Conservation (phyloP, 2,888 invertebrate species). For the Candidula unifasciata region DNA sequence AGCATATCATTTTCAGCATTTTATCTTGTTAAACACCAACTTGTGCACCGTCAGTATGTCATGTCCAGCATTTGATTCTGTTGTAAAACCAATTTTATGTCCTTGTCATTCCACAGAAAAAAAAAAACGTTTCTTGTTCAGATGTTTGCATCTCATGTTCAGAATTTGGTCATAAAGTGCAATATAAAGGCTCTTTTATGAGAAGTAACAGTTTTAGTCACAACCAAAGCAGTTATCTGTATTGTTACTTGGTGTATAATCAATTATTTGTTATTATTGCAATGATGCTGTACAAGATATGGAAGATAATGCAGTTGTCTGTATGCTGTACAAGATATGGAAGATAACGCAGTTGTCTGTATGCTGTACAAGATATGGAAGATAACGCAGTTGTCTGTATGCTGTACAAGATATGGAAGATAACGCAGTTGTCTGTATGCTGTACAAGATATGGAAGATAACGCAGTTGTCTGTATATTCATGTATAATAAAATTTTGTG, state of each 20-base stretch:
- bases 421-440: not conserved
- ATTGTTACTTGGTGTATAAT: not conserved
- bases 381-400: not conserved
- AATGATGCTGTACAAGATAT: not conserved
- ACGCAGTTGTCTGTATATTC: too few species aligned
- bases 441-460: not conserved
- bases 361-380: not conserved
- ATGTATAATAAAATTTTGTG: too few species aligned
- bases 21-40: too few species aligned
- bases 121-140: not conserved
- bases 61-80: not conserved
- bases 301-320: not conserved
- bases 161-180: not conserved
- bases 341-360: not conserved
- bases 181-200: not conserved
- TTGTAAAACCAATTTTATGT: too few species aligned
- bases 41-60: too few species aligned
- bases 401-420: not conserved
- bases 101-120: too few species aligned
- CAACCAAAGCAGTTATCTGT: conserved; percentile 7
- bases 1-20: too few species aligned
- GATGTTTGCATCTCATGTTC: not conserved
- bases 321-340: not conserved
- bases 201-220: not conserved
- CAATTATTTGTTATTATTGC: not conserved